phyloP scores from a whole-genome alignment of 2,888 invertebrate species.

The Sussaba pulchella region DNA sequence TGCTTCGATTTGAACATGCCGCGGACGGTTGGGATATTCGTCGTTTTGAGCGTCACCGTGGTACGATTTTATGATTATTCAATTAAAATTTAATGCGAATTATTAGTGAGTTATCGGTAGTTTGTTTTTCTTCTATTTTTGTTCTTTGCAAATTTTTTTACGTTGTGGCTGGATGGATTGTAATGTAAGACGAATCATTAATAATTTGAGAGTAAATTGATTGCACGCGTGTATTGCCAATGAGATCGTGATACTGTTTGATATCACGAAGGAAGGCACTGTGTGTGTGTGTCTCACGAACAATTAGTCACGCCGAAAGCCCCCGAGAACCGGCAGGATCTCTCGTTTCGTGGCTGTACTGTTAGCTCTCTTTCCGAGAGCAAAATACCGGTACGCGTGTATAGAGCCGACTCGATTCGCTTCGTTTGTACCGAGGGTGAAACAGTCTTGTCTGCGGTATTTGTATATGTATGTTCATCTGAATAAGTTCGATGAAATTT shows the following conservation, averaged over 20 bases:
- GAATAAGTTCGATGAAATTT: background rate
- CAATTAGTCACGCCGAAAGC: constrained; percentile 64
- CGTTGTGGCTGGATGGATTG: background rate
- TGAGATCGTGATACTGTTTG: constrained; percentile 15
- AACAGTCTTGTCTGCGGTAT: constrained; percentile 12
- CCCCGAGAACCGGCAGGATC: constrained; percentile 52
- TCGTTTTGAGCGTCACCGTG: constrained; percentile 56
- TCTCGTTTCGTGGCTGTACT: constrained; percentile 51
- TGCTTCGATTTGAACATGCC: constrained; percentile 45
- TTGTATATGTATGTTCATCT: no score
- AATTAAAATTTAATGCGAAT: background rate
- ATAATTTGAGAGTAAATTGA: constrained; percentile 36
- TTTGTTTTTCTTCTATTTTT: background rate
- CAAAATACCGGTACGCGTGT: constrained; percentile 37
- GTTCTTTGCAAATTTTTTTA: constrained; percentile 1
- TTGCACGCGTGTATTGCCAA: constrained; percentile 15
- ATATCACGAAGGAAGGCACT: constrained; percentile 43
- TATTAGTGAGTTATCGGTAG: background rate
- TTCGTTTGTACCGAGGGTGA: constrained; percentile 55
- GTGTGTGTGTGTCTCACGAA: constrained; percentile 49
- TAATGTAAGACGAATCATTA: background rate
- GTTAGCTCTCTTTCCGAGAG: constrained; percentile 56
- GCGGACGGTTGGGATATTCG: constrained; percentile 48
- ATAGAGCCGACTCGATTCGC: constrained; percentile 43
- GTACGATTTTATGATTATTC: constrained; percentile 35